Conservation (phyloP, 2,888 invertebrate species). For the Chymomyza amoena region DNA sequence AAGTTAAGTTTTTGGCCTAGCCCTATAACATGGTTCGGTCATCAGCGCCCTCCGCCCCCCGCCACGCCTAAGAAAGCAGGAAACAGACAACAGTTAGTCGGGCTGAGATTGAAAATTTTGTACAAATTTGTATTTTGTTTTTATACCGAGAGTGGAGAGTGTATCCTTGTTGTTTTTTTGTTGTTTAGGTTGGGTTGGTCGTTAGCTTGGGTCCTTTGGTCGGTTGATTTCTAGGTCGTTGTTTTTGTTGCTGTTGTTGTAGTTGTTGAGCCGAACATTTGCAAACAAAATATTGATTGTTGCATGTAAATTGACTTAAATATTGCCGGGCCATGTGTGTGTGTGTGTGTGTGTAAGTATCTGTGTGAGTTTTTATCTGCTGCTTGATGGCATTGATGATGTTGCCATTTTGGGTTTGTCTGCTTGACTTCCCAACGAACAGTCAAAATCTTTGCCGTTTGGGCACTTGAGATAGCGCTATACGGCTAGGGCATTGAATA, state of each 20-base stretch:
- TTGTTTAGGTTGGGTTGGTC: not conserved
- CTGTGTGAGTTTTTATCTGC: slow-evolving; percentile 38
- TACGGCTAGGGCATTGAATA: not conserved
- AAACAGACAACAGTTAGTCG: slow-evolving; percentile 9
- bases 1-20: slow-evolving; percentile 46
- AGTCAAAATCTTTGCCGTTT: slow-evolving; percentile 12
- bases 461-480: not conserved
- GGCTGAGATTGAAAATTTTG: slow-evolving; percentile 50
- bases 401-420: slow-evolving; percentile 41
- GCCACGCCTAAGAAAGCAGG: slow-evolving; percentile 6
- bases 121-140: slow-evolving; percentile 43
- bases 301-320: slow-evolving; percentile 64
- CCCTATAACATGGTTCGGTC: slow-evolving; percentile 23
- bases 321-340: slow-evolving; percentile 34
- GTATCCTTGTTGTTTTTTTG: not conserved
- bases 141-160: slow-evolving; percentile 25
- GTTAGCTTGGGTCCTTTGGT: not conserved
- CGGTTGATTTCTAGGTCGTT: slow-evolving; percentile 7
- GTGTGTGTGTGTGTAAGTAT: slow-evolving; percentile 7
- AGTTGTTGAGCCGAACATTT: slow-evolving; percentile 41
- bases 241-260: slow-evolving; percentile 12
- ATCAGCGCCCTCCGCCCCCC: slow-evolving; percentile 10
- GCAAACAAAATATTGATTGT: slow-evolving; percentile 62
- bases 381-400: slow-evolving; percentile 53
- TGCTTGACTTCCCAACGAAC: slow-evolving; percentile 5